phyloP scores from a whole-genome alignment of 2,113 vertebrate genomes.

The Python bivittatus region DNA sequence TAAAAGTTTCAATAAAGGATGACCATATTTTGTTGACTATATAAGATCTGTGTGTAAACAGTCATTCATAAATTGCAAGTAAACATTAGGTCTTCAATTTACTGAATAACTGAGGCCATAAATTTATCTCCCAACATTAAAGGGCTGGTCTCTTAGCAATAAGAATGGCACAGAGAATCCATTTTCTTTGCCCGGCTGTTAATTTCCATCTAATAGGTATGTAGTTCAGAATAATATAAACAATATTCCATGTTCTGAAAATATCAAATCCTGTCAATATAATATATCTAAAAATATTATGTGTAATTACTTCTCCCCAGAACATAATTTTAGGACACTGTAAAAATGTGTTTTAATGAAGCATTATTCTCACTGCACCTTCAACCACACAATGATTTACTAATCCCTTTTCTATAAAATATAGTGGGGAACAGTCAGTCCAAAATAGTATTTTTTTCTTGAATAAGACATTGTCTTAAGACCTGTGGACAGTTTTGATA shows the following conservation, averaged over 20 bases:
- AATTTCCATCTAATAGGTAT: neutral
- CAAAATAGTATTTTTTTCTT: no score
- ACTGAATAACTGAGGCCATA: neutral
- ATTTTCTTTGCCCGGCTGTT: neutral
- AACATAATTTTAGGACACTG: no score
- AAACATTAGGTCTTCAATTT: neutral
- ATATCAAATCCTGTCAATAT: no score
- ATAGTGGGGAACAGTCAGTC: no score
- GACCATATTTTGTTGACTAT: neutral
- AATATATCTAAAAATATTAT: no score
- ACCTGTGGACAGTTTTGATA: no score
- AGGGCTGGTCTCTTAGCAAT: neutral
- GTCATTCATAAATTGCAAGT: neutral
- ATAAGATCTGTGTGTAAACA: neutral
- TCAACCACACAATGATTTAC: no score
- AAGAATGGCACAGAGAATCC: neutral
- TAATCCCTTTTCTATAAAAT: no score
- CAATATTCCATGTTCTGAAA: neutral
- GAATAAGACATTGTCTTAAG: no score
- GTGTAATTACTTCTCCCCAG: no score
- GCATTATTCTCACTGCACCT: no score
- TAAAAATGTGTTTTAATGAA: no score
- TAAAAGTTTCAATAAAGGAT: neutral
- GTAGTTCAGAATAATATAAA: neutral
- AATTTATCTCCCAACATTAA: neutral